Evolutionary conservation across 1,140 invertebrate species (phyloP), one percentile per base, ranked within the genome.

Genomic region (Apis laboriosa): DNA sequence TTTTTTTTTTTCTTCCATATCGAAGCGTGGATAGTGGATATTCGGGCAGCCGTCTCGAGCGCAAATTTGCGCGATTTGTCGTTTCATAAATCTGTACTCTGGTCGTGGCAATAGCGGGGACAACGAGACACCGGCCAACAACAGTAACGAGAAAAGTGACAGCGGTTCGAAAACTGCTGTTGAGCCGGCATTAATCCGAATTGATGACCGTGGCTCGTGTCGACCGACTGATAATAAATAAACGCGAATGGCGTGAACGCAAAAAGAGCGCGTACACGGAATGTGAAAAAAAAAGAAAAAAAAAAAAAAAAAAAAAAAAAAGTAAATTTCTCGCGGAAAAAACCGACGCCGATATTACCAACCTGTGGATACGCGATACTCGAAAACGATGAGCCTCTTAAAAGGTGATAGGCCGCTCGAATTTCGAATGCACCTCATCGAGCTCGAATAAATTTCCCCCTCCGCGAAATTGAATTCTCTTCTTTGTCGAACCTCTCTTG

Each of bases 161-260:
- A 77, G 82, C 76, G 77, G 77, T 87, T 73, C 70, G 85, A 80
- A 88, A 87, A 80, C 78, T 87, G 74, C 60, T 80, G 74, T 80
- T 75, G 82, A 84, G 74, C 77, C 71, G 64, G 58, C n/a, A 70
- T 67, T 88, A 88, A 88, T 88, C 86, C 74, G 77, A 84, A 88
- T 88, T 87, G 86, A 88, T 88, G 86, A 80, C 64, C 74, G 56
- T 34, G 77, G n/a, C 53, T 56, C 71, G 77, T 17, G 43, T 21
- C 34, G 51, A n/a, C 64, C 60, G 61, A 58, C 73, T 77, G 74
- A 87, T 88, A 84, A 88, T 88, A 87, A 87, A 88, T 87, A 87
- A 88, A 87, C 70, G 76, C 55, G 84, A 77, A 64, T 58, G 72
- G 66, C 34, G 34, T 79, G 56, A 83, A 68, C 13, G 56, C 51